A percentile compares a stretch with the other conserved stretches of the same genome.
Evolutionary conservation across 1,140 invertebrate genomes (phyloP).

Genomic region (Sminthurides bifidus): DNA sequence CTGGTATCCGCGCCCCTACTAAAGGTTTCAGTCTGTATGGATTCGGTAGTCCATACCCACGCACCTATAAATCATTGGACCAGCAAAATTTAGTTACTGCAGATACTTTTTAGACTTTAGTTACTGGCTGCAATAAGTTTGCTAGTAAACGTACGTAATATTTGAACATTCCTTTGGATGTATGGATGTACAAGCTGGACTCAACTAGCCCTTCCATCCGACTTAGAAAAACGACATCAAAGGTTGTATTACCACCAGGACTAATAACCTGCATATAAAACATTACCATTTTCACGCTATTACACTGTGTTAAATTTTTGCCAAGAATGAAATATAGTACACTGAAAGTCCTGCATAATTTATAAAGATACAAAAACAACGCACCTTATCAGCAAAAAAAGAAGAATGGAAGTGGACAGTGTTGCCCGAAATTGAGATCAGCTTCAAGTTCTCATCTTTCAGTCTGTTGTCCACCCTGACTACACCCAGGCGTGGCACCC

Average conservation of each 20-base stretch:
- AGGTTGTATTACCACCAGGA: slow-evolving; percentile 81
- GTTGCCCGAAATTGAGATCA: slow-evolving; percentile 74
- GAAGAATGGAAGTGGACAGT: slow-evolving; percentile 82
- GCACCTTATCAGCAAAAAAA: slow-evolving; percentile 80
- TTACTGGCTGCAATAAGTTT: not conserved
- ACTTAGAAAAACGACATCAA: slow-evolving; percentile 89
- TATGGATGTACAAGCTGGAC: slow-evolving; percentile 83
- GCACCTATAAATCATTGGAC: slow-evolving; percentile 47
- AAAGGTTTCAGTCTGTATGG: slow-evolving; percentile 79
- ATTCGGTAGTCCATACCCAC: slow-evolving; percentile 68
- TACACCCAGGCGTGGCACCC: slow-evolving; percentile 64
- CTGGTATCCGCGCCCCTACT: slow-evolving; percentile 74
- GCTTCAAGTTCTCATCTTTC: slow-evolving; percentile 59
- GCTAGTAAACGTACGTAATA: slow-evolving; percentile 49
- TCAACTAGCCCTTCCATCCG: slow-evolving; percentile 75
- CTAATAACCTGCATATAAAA: slow-evolving; percentile 55
- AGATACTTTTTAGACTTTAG: not conserved
- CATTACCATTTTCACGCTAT: slow-evolving; percentile 6
- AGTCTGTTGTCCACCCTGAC: slow-evolving; percentile 68
- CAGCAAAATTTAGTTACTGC: slow-evolving; percentile 10
- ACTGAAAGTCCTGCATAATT: slow-evolving; percentile 7
- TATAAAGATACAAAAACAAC: slow-evolving; percentile 16
- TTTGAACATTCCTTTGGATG: slow-evolving; percentile 73
- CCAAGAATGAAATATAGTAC: no score
- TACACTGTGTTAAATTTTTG: no score